These are phyloP conservation scores for Eledona agricola DNA, from an alignment of 2,888 invertebrate species.

Conservation along the genomic window DNA sequence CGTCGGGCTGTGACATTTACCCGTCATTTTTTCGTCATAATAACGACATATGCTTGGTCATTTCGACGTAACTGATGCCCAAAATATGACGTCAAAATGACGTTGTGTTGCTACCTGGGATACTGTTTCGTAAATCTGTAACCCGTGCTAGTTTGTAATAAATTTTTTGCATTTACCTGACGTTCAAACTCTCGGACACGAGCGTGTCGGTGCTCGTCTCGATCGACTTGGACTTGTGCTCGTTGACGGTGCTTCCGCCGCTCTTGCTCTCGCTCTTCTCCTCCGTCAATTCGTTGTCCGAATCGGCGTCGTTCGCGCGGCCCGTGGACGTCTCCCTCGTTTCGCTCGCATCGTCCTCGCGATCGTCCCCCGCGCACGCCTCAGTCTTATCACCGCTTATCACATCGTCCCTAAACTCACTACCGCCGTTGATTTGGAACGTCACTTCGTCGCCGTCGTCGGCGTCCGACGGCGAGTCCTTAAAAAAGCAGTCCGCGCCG, in stretches of 20 bases:
- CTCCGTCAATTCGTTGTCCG: constrained; percentile 42
- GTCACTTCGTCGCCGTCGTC: constrained; percentile 28
- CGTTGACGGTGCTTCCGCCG: too few species aligned
- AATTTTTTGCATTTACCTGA: too few species aligned
- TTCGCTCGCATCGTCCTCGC: constrained; percentile 17
- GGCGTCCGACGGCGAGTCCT: too few species aligned
- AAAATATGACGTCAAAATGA: neutral
- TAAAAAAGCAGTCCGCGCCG: constrained; percentile 57
- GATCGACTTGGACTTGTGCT: constrained; percentile 55
- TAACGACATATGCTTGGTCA: too few species aligned
- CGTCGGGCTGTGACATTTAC: too few species aligned
- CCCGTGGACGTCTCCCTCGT: constrained; percentile 36
- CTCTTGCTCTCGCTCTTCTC: constrained; percentile 49
- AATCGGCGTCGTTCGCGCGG: constrained; percentile 47
- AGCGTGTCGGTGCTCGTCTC: constrained; percentile 68
- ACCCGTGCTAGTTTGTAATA: constrained; percentile 31
- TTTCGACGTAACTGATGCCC: too few species aligned
- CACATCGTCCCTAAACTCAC: constrained; percentile 52
- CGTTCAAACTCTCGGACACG: constrained; percentile 56
- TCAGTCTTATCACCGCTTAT: constrained; percentile 52
- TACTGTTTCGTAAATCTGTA: constrained; percentile 21
- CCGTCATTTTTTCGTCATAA: too few species aligned
- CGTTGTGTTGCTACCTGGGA: constrained; percentile 9
- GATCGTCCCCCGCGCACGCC: constrained; percentile 24
- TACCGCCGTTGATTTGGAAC: constrained; percentile 48